phyloP scores from a whole-genome alignment of 64 coral and sea anemone species.

The Porites lutea region DNA sequence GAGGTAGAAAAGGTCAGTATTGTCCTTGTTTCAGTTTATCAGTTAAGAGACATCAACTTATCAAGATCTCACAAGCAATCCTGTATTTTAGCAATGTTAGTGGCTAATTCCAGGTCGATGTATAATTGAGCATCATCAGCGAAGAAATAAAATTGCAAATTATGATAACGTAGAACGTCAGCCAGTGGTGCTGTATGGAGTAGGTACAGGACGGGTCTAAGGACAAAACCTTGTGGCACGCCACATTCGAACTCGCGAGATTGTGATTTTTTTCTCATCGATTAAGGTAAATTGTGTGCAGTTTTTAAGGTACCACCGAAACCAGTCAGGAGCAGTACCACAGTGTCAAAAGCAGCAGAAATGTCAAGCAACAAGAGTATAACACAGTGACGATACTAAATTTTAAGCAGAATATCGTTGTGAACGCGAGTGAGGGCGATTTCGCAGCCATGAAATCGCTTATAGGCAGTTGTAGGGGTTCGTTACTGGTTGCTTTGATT shows the following conservation, averaged over 20 bases:
- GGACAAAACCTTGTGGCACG: neutral
- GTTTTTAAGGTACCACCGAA: neutral
- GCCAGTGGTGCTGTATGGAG: too few species aligned
- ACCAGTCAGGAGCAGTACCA: conserved; percentile 16
- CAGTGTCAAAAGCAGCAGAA: conserved; percentile 51
- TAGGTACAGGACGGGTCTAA: too few species aligned
- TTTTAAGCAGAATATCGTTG: conserved; percentile 31
- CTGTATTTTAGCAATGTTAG: too few species aligned
- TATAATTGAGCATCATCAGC: too few species aligned
- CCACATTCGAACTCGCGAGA: neutral
- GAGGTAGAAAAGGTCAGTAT: too few species aligned
- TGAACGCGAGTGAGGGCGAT: conserved; percentile 14
- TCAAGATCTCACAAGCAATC: too few species aligned
- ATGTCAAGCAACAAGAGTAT: conserved; percentile 3
- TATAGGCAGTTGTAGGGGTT: conserved; percentile 34
- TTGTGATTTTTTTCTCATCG: neutral
- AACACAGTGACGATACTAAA: conserved; percentile 20
- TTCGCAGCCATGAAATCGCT: conserved; percentile 31
- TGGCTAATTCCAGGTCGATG: too few species aligned
- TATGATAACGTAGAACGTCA: too few species aligned
- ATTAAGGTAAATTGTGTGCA: conserved; percentile 14
- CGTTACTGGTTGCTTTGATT: neutral
- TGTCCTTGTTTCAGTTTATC: too few species aligned
- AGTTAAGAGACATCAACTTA: too few species aligned
- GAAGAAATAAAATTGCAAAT: too few species aligned